phyloP scores from a whole-genome alignment of 2,797 vertebrate species.

The Megalops cyprinoides region DNA sequence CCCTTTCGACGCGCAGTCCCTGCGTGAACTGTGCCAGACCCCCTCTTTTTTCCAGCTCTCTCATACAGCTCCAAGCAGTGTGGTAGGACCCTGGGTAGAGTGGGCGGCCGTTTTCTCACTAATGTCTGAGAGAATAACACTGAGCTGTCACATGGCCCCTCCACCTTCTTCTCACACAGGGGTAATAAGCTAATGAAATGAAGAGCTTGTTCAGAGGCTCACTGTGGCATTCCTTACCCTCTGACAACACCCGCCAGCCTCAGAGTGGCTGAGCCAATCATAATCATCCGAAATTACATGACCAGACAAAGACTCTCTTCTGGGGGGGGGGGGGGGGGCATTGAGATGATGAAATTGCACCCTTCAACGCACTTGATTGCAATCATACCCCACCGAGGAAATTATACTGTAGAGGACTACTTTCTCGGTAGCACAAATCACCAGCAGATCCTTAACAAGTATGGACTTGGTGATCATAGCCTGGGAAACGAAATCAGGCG shows the following conservation, averaged over 20 bases:
- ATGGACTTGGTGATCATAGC: conserved; percentile 45
- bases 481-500: conserved; percentile 33
- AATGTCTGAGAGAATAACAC: conserved; percentile 60
- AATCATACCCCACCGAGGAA: not conserved
- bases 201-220: not conserved
- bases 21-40: conserved; percentile 50
- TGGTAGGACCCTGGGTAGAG: conserved; percentile 18
- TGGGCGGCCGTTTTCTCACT: conserved; percentile 50
- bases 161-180: conserved; percentile 49
- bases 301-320: conserved; percentile 9
- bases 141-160: conserved; percentile 59
- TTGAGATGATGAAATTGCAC: not conserved
- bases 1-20: conserved; percentile 39
- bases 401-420: not conserved
- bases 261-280: conserved; percentile 34
- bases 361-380: not conserved
- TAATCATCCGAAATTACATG: not conserved
- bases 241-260: conserved; percentile 27
- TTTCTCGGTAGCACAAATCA: conserved; percentile 28
- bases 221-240: not conserved
- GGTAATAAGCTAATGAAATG: conserved; percentile 45
- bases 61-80: conserved; percentile 36
- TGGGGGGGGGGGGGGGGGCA: no score
- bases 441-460: conserved; percentile 41
- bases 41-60: conserved; percentile 45